Evolutionary conservation across 2,113 vertebrate genomes (phyloP).

Genomic region (Rhinopomastus cyanomelas): DNA sequence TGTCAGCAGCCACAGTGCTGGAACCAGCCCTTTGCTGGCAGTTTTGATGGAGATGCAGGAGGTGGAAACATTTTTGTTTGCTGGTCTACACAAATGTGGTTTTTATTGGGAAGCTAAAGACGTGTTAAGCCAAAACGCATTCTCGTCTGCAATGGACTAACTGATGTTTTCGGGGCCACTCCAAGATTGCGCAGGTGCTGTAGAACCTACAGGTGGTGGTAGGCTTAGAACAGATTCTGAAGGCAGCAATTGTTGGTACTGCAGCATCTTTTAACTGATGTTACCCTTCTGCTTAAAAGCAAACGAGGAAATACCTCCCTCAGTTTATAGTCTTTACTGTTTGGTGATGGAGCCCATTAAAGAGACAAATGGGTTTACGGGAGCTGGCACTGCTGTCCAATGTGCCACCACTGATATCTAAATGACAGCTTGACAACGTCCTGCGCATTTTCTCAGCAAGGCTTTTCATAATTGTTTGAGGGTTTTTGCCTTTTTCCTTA

Average conservation of each 20-base stretch:
- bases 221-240: neutral
- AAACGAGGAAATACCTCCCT: neutral
- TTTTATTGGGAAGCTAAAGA: neutral
- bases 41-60: neutral
- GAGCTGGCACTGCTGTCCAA: neutral
- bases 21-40: neutral
- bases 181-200: neutral
- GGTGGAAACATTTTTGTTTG: neutral
- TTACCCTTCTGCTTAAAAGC: constrained; percentile 11
- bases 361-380: constrained; percentile 33
- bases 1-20: constrained; percentile 1
- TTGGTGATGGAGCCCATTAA: constrained; percentile 16
- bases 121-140: neutral
- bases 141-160: neutral
- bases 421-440: constrained; percentile 37
- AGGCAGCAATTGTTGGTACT: neutral
- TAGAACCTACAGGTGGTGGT: fast-evolving
- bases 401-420: neutral
- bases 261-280: neutral
- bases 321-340: neutral
- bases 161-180: neutral
- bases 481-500: constrained; percentile 35
- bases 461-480: constrained; percentile 52
- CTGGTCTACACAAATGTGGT: neutral
- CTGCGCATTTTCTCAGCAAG: constrained; percentile 26